A percentile compares a stretch with the other conserved stretches of the same genome.
phyloP scores from a whole-genome alignment of 2,113 vertebrate genomes.

The Antigone vipio region DNA sequence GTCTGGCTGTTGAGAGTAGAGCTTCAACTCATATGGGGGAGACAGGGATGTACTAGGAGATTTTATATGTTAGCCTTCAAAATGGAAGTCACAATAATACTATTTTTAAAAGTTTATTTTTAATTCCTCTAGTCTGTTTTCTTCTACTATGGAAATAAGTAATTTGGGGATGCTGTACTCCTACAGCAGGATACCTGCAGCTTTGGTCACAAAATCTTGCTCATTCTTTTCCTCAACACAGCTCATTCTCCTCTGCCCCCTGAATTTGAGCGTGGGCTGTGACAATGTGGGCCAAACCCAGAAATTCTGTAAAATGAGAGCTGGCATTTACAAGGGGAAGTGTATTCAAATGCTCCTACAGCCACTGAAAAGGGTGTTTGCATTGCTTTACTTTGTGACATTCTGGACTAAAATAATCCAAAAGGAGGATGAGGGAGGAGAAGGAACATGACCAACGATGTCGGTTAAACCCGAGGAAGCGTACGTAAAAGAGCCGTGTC shows the following conservation, averaged over 20 bases:
- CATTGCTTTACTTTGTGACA: not conserved
- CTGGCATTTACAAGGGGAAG: accelerated
- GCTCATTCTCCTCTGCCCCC: not conserved
- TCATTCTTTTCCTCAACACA: not conserved
- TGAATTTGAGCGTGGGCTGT: not conserved
- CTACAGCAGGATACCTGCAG: not conserved
- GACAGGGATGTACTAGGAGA: not conserved
- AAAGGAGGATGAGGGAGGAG: not conserved
- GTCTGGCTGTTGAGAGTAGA: not conserved
- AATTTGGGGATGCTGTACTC: not conserved
- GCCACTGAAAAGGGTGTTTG: not conserved
- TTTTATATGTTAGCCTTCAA: not conserved
- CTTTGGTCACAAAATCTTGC: not conserved
- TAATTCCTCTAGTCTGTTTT: not conserved
- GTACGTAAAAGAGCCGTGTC: accelerated
- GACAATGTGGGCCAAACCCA: not conserved
- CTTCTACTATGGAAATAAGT: not conserved
- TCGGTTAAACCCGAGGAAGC: not conserved
- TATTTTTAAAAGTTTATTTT: not conserved
- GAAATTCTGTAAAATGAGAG: not conserved
- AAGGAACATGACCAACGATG: not conserved
- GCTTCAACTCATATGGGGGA: not conserved
- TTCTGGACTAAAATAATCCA: not conserved
- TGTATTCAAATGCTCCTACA: not conserved
- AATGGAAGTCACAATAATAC: not conserved